Base-by-base conservation (phyloP, 2,888 invertebrate species). In the Cheilosia vulpina region DNA sequence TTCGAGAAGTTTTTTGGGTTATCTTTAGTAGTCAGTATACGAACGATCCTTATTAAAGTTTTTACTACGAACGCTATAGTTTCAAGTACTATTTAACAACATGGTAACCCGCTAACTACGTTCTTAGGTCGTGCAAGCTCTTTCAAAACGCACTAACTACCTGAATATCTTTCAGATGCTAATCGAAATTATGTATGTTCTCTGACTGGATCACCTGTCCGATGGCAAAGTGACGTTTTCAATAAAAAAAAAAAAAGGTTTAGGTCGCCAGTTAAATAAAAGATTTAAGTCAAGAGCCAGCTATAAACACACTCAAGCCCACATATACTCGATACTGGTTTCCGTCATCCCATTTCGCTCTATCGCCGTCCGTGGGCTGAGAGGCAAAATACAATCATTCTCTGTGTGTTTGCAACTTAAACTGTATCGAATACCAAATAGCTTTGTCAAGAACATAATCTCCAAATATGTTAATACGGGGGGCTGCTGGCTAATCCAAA, bases 401-500 rank as follows among this genome's bases (percentile, higher is more conserved):
- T 17, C 3, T 17, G n/a, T 9, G 17, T 17, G 7, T 17, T 17
- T 34, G 17, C 58, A 58, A 41, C 58, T 41, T 58, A 58, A 58
- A 58, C 58, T 38, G 38, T 58, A 58, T 41, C 38, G 41, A 58
- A 21, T 24, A 38, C 15, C 3, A 41, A 58, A 34, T 13, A 31
- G 7, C 17, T 9, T 3, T 27, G 31, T 19, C 53, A 13, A 52
- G 38, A 53, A n/a, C 21, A 27, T 9, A 9, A 43, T 21, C 19
- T 41, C 4, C 19, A 71, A 47, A 50, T 58, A 72, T 72, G 71
- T 52, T 72, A 72, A 60, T 72, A 72, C 38, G 71, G 11, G 34
- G 13, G 21, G 13, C 38, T 41, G 45, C 52, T 52, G 21, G 13
- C 38, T 41, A 21, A 52, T 52, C 19, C 31, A 52, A 38, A 47